Evolutionary conservation across 2,113 vertebrate genomes (phyloP).

Genomic region (Sander vitreus): DNA sequence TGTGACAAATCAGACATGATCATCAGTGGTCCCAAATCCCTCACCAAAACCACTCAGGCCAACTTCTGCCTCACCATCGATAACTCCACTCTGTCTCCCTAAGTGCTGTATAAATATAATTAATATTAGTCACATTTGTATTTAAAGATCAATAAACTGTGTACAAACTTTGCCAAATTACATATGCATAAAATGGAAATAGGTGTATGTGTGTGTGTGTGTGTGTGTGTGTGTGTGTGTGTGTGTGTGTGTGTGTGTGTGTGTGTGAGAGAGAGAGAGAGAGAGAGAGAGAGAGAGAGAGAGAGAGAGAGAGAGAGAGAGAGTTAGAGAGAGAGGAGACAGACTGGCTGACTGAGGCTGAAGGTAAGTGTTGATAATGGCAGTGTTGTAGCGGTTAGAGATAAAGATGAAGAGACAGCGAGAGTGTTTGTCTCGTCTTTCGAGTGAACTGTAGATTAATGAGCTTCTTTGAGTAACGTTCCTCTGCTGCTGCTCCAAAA

Average conservation of each 20-base stretch:
- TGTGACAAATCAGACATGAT: too few species aligned
- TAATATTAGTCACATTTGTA: conserved; percentile 1
- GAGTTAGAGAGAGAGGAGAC: neutral
- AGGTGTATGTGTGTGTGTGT: neutral
- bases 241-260: neutral
- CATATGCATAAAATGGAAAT: too few species aligned
- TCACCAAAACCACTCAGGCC: too few species aligned
- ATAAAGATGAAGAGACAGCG: conserved; percentile 18
- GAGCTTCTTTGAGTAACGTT: conserved; percentile 26
- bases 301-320: neutral
- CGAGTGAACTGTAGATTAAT: conserved; percentile 39
- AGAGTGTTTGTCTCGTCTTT: conserved; percentile 24
- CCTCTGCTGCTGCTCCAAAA: neutral
- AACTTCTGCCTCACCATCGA: too few species aligned
- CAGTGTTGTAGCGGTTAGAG: conserved; percentile 14
- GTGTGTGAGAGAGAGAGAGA: neutral
- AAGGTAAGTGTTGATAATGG: conserved; percentile 35
- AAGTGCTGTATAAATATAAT: too few species aligned
- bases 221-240: neutral
- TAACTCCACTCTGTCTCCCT: too few species aligned
- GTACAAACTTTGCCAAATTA: neutral
- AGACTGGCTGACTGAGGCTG: conserved; percentile 1
- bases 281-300: neutral
- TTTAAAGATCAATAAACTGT: conserved; percentile 12
- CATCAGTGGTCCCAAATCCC: too few species aligned